Evolutionary conservation across 2,888 invertebrate species (phyloP), one percentile per base, ranked within the genome.

Genomic region (Cephus sareptanus): DNA sequence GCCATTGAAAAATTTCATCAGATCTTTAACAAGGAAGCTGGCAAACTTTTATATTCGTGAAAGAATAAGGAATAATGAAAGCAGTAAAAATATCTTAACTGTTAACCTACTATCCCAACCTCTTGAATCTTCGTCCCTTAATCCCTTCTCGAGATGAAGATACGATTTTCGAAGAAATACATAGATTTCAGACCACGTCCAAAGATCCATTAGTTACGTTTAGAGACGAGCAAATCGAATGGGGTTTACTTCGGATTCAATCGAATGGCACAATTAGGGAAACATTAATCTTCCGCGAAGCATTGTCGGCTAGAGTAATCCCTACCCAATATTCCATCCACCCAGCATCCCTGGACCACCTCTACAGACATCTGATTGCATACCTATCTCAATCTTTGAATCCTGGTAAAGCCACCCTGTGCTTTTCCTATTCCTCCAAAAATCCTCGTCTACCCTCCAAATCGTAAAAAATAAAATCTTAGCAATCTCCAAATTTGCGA

Each of bases 181-280:
- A 74, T 78, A 56, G 75, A 76, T 75, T 80, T 75, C 78, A 79
- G 77, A 71, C 69, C 73, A 71, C 74, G 77, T 31, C 34, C 77
- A 74, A 77, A 81, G 56, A 75, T 75, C 79, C 81, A 81, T 81
- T 81, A 81, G 73, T 81, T 79, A 79, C 77, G 75, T 75, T 56
- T 70, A 69, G 35, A 40, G 69, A 75, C 74, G 79, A 76, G 77
- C 73, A 73, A 81, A 81, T 81, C 81, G 77, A 74, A 77, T 77
- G 77, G 68, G 73, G 73, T 75, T 76, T 76, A 77, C 73, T 80
- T 81, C 77, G 80, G 76, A 80, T 79, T 81, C 77, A 79, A 80
- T 81, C 80, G 80, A 80, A 81, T 71, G 80, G 81, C 81, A 81
- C 81, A 81, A 81, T 81, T 81, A 81, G 76, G 77, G 81, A 77